phyloP scores from a whole-genome alignment of 2,113 vertebrate genomes.

The Nothocercus julius region DNA sequence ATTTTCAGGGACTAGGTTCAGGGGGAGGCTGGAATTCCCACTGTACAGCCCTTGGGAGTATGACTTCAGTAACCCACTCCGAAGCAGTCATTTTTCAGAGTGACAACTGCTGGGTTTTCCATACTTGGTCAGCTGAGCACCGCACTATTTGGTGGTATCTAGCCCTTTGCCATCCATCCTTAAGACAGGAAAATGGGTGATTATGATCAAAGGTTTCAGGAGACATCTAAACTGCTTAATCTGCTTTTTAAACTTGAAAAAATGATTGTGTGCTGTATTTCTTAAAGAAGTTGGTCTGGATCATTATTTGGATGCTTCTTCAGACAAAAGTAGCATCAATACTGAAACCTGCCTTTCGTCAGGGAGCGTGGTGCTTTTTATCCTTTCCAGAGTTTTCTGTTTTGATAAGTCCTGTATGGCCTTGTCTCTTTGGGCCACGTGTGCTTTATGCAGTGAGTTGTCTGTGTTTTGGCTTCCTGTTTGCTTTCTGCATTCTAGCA shows the following conservation, averaged over 20 bases:
- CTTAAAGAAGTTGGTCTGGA: background rate
- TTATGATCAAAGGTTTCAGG: background rate
- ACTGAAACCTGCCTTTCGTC: background rate
- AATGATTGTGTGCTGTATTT: background rate
- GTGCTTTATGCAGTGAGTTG: background rate
- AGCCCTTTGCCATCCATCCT: background rate
- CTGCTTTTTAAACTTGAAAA: background rate
- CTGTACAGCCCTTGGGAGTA: conserved; percentile 3
- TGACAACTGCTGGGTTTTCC: background rate
- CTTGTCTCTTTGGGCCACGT: background rate
- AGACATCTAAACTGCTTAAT: background rate
- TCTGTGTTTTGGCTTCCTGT: background rate
- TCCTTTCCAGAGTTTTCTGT: background rate
- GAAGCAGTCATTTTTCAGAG: background rate
- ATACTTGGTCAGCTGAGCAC: background rate
- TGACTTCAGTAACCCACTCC: conserved; percentile 2
- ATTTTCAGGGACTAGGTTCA: conserved; percentile 60
- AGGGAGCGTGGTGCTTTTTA: background rate
- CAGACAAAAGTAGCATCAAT: background rate
- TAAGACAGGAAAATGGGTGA: background rate
- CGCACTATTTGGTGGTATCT: background rate
- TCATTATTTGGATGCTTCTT: background rate
- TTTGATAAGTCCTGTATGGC: rapidly evolving
- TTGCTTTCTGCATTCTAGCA: background rate
- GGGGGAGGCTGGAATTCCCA: conserved; percentile 58